Evolutionary conservation across 2,113 vertebrate genomes (phyloP).

Genomic region (Grammomys dolichurus): DNA sequence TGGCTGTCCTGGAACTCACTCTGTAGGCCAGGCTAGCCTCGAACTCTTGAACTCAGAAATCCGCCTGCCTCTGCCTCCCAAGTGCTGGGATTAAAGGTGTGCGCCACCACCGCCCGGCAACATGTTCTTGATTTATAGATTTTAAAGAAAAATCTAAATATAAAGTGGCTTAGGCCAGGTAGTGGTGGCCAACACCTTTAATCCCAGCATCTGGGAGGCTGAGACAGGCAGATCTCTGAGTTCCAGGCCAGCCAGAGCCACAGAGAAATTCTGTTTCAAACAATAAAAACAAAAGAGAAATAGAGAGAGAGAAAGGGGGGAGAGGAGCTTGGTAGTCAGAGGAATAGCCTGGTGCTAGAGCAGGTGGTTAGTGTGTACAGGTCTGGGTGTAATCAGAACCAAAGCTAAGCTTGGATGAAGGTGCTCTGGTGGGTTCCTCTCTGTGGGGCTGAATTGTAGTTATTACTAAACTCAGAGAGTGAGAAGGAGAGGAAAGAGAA

Average conservation of each 20-base stretch:
- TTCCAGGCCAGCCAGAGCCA: not conserved
- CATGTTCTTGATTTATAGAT: not conserved
- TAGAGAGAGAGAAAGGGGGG: too few species aligned
- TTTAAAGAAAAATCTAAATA: not conserved
- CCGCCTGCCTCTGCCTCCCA: too few species aligned
- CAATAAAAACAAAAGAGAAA: not conserved
- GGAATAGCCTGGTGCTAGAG: too few species aligned
- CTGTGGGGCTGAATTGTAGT: not conserved
- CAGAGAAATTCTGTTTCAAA: not conserved
- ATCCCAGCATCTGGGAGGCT: not conserved
- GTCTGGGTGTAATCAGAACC: not conserved
- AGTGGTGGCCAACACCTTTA: not conserved
- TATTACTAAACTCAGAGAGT: conserved; percentile 4
- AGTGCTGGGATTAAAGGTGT: too few species aligned
- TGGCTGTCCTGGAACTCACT: too few species aligned
- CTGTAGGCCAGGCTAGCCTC: too few species aligned
- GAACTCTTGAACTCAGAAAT: too few species aligned
- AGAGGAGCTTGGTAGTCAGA: not conserved
- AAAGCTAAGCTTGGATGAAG: not conserved
- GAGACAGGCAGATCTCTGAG: not conserved
- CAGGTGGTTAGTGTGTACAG: too few species aligned
- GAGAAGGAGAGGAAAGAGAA: not conserved
- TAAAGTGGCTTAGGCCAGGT: not conserved
- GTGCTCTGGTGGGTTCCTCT: not conserved
- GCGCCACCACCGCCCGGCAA: too few species aligned